Conservation (phyloP, 2,888 invertebrate genomes). For the Microchrysa polita region DNA sequence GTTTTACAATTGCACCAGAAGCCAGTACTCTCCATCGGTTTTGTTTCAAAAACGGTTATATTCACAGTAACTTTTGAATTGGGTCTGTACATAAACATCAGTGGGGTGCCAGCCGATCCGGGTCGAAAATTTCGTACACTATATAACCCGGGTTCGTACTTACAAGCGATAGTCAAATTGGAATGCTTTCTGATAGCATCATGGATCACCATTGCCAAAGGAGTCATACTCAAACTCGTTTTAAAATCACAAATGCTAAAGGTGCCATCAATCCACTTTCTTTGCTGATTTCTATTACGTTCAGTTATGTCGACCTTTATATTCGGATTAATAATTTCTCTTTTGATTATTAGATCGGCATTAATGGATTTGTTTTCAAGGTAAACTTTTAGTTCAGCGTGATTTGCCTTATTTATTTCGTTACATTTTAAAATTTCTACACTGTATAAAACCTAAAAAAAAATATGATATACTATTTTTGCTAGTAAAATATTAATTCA, state of each 20-base stretch:
- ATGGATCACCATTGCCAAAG: background rate
- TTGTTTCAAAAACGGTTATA: background rate
- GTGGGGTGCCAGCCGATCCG: constrained; percentile 4
- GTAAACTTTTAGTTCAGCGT: background rate
- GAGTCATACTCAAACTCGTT: background rate
- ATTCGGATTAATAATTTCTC: background rate
- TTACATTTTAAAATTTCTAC: background rate
- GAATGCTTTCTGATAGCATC: background rate
- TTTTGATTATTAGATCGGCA: background rate
- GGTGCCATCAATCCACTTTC: background rate
- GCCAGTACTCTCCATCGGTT: background rate
- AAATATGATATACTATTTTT: background rate
- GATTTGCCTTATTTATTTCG: background rate
- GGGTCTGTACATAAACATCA: constrained; percentile 3
- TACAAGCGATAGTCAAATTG: constrained; percentile 16
- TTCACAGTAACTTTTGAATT: constrained; percentile 1
- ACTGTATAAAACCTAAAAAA: background rate
- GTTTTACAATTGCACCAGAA: too few relatives aligned
- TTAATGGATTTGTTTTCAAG: background rate
- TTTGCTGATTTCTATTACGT: background rate
- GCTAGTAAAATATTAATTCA: background rate
- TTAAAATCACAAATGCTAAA: background rate
- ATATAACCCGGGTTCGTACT: constrained; percentile 4
- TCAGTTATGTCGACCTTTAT: background rate
- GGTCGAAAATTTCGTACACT: background rate